phyloP scores from a whole-genome alignment of 2,888 invertebrate species.

The Oscheius onirici region DNA sequence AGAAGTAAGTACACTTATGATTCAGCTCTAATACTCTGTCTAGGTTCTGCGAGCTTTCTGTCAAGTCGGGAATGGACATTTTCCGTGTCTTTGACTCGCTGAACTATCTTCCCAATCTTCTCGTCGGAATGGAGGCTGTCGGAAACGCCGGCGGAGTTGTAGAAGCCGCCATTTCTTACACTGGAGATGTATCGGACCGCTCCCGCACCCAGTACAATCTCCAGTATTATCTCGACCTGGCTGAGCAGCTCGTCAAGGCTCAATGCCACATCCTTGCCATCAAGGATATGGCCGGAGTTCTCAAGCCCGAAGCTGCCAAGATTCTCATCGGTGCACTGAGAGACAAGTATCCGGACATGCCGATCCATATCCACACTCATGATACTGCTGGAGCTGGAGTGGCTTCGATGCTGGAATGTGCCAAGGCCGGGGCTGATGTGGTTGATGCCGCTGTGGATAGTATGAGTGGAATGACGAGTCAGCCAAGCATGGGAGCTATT shows the following conservation, averaged over 20 bases:
- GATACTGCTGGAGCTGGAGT: conserved; percentile 94
- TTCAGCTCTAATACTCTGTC: neutral
- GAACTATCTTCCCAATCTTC: conserved; percentile 94
- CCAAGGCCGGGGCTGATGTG: conserved; percentile 73
- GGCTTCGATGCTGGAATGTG: conserved; percentile 74
- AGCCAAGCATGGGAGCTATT: conserved; percentile 98
- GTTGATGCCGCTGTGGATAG: conserved; percentile 89
- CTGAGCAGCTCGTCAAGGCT: conserved; percentile 93
- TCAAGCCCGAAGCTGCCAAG: conserved; percentile 88
- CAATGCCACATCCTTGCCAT: conserved; percentile 68
- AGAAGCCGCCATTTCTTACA: conserved; percentile 55
- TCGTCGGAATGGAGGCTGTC: conserved; percentile 95
- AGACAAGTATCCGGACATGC: conserved; percentile 90
- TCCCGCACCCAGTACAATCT: conserved; percentile 89
- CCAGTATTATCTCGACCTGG: conserved; percentile 89
- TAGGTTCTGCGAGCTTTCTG: conserved; percentile 91
- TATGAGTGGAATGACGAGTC: conserved; percentile 98
- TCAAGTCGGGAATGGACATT: conserved; percentile 95
- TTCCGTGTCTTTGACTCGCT: conserved; percentile 98
- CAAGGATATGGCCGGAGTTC: conserved; percentile 79
- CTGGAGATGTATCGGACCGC: conserved; percentile 90
- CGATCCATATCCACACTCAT: conserved; percentile 98
- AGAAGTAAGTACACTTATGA: conserved; percentile 76
- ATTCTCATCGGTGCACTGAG: conserved; percentile 85
- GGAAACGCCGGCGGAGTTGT: conserved; percentile 76